Evolutionary conservation across 2,797 vertebrate genomes (phyloP), one percentile per base, ranked within the genome.

Genomic region (Sardinella longiceps): DNA sequence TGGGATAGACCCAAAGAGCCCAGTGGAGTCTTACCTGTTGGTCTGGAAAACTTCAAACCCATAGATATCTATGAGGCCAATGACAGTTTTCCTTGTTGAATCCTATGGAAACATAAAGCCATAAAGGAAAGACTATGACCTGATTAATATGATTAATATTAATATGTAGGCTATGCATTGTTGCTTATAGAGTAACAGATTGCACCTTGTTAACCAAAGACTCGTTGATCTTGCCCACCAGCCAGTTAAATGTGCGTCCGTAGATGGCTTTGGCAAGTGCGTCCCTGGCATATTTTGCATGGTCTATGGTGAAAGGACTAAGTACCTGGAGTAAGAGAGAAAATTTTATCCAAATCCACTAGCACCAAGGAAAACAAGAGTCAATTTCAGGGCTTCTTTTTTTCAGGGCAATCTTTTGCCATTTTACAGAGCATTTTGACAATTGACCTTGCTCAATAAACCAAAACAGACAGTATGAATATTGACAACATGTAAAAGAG

Each of bases 41-140:
- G 97, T 95, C 70, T 95, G 95, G 82, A 99, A 97, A 84, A 99
- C 98, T 91, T 99, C 98, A 83, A 99, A 99, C 5, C 98, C 98
- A 9, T 99, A 99, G 92, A 99, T 99, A 89, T 99, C 98, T 89
- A 99, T 92, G 83, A 99, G 91, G 37, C 98, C 98, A 3, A 99
- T 99, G 23, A 98, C 97, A 0, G 95, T 98, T 89, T 98, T 98
- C 90, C 92, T 94, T 87, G 95, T 96, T 6, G 96, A 91, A 84
- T 99, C 98, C 98, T 99, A 30, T 7, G 88, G 60, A 80, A n/a
- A 50, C 2, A 87, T 2, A 83, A 37, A 23, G 25, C 20, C 70
- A 43, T 23, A 77, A 6, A 25, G 60, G 12, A 66, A 70, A 33
- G 28, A 4, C 33, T 28, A 33, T 63, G 63, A 28, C 2, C 63